phyloP scores from a whole-genome alignment of 53 echinoderm and acorn worm genomes.

The Patiria pectinifera region DNA sequence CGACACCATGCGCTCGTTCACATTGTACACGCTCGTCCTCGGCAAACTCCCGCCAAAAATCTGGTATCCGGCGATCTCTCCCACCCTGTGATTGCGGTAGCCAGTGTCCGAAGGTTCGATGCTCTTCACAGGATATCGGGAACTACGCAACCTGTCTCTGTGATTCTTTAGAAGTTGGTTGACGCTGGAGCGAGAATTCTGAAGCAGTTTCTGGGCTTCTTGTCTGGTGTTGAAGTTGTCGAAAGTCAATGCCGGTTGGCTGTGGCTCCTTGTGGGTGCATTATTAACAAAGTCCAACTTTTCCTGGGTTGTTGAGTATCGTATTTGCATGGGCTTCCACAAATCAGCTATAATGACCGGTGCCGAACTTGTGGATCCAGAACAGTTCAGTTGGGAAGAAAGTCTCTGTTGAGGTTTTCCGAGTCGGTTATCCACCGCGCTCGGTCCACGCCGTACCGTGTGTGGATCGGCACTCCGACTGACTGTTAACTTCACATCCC shows the following conservation, averaged over 20 bases:
- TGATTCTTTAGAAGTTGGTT: slow-evolving; percentile 20
- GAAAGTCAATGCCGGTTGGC: background rate
- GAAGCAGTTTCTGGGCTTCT: slow-evolving; percentile 17
- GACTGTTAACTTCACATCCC: slow-evolving; percentile 23
- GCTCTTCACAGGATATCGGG: background rate
- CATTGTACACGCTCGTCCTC: slow-evolving; percentile 40
- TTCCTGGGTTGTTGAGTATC: background rate
- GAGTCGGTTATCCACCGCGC: background rate
- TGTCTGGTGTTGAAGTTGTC: slow-evolving; percentile 17
- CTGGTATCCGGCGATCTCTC: slow-evolving; percentile 3
- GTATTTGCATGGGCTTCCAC: slow-evolving; percentile 11
- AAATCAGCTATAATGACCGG: slow-evolving; percentile 24
- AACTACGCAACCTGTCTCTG: background rate
- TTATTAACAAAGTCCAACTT: background rate
- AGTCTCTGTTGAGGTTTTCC: background rate
- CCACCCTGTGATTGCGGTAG: background rate
- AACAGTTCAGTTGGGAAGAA: background rate
- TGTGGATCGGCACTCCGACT: slow-evolving; percentile 3
- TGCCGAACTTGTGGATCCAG: background rate
- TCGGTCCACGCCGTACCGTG: background rate
- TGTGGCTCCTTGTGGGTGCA: too few relatives aligned
- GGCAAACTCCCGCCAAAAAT: background rate
- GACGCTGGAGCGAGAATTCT: background rate
- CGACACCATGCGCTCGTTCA: slow-evolving; percentile 55
- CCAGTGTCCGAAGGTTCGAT: background rate